phyloP scores from a whole-genome alignment of 2,888 invertebrate genomes.

The Pachydiplax longipennis region DNA sequence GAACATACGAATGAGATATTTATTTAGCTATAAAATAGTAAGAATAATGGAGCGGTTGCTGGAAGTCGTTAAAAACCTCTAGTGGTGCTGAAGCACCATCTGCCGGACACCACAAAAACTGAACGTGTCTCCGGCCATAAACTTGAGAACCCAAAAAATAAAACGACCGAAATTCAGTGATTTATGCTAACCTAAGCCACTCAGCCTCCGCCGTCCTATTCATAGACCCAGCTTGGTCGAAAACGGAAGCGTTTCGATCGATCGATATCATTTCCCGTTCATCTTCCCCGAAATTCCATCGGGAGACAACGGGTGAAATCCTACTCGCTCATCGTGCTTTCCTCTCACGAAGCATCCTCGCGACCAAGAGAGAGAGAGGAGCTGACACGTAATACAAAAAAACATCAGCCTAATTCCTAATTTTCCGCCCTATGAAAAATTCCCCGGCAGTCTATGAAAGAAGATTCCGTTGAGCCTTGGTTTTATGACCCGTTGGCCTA shows the following conservation, averaged over 20 bases:
- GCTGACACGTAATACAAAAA: neutral
- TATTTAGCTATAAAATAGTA: no score
- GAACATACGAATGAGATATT: no score
- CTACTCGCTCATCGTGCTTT: neutral
- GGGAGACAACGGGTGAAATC: neutral
- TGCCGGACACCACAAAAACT: neutral
- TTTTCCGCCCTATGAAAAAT: neutral
- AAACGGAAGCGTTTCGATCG: neutral
- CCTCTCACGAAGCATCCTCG: neutral
- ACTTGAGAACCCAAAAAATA: neutral
- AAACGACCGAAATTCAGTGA: neutral
- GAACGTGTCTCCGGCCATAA: neutral
- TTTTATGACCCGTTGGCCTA: slow-evolving; percentile 37
- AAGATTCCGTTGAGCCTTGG: slow-evolving; percentile 13
- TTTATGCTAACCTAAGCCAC: neutral
- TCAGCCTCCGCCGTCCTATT: neutral
- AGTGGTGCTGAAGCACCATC: neutral
- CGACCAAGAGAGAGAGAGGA: neutral
- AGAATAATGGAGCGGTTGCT: no score
- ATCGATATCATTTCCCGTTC: neutral
- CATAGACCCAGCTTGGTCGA: neutral
- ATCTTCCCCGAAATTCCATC: neutral
- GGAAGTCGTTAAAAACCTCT: no score
- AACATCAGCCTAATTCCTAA: neutral
- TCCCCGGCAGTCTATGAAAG: neutral